These are phyloP conservation scores for Dastarcus helophoroides DNA, from an alignment of 2,888 invertebrate species.

Conservation along the genomic window DNA sequence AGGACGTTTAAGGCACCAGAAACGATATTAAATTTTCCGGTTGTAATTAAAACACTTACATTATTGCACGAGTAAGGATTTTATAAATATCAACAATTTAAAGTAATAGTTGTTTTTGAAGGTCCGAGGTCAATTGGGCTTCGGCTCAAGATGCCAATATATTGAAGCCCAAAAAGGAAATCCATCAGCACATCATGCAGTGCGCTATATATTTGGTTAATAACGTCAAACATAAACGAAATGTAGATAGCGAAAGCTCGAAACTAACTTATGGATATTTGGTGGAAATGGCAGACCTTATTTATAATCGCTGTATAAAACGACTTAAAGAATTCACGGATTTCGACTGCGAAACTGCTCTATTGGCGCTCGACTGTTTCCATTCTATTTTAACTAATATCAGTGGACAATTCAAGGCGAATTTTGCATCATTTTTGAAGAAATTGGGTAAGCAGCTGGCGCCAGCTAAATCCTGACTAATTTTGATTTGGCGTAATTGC, in stretches of 20 bases:
- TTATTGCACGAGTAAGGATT: constrained; percentile 38
- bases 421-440: constrained; percentile 35
- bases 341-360: constrained; percentile 45
- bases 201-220: constrained; percentile 35
- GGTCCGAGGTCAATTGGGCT: constrained; percentile 45
- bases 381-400: constrained; percentile 36
- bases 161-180: constrained; percentile 42
- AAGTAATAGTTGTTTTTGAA: constrained; percentile 13
- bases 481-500: no score
- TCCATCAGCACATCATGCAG: constrained; percentile 47
- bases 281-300: constrained; percentile 31
- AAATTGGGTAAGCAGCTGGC: constrained; percentile 35
- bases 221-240: constrained; percentile 31
- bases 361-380: constrained; percentile 49
- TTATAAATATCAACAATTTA: not conserved
- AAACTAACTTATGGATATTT: constrained; percentile 29
- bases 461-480: no score
- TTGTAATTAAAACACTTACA: constrained; percentile 34
- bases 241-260: constrained; percentile 23
- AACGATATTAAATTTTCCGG: constrained; percentile 39
- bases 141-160: constrained; percentile 40
- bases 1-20: constrained; percentile 32
- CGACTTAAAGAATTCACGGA: constrained; percentile 44
- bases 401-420: constrained; percentile 28
- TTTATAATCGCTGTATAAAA: constrained; percentile 37